These are phyloP conservation scores for Agrochola macilenta DNA, from an alignment of 2,888 invertebrate genomes.

Conservation along the genomic window DNA sequence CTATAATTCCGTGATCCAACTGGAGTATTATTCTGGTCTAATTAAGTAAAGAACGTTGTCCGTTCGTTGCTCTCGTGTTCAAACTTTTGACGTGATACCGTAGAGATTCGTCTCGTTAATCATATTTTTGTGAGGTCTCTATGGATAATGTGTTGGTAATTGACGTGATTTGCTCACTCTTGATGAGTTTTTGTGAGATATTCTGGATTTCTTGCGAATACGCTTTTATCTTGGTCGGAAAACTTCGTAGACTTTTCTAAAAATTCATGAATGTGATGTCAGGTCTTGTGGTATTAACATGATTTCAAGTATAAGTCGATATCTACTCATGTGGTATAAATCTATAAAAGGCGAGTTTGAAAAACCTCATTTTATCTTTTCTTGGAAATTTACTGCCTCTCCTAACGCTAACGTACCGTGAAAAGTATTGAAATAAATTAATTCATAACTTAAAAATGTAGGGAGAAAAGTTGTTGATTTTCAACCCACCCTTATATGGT, in stretches of 20 bases:
- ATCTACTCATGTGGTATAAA: background rate
- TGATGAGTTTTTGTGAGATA: conserved; percentile 2
- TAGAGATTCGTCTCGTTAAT: conserved; percentile 52
- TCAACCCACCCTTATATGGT: conserved; percentile 23
- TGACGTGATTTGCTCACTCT: conserved; percentile 29
- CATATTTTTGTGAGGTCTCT: conserved; percentile 43
- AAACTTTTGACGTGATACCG: conserved; percentile 53
- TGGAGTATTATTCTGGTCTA: conserved; percentile 44
- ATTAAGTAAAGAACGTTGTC: conserved; percentile 52
- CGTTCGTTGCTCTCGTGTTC: conserved; percentile 38
- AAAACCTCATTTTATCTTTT: background rate
- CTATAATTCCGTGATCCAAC: conserved; percentile 41
- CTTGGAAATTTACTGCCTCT: background rate
- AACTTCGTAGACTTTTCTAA: background rate
- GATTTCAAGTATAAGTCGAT: background rate
- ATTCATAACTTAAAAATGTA: conserved; percentile 10
- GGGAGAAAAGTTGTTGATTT: conserved; percentile 29
- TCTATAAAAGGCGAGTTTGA: background rate
- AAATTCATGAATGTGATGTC: background rate
- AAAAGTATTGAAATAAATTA: background rate
- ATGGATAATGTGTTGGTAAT: conserved; percentile 39
- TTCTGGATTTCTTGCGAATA: conserved; percentile 16
- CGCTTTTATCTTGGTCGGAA: conserved; percentile 9
- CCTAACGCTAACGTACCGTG: background rate
- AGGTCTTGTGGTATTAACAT: background rate